Evolutionary conservation across 2,888 invertebrate species (phyloP).

Genomic region (Chrysopilus asiliformis): DNA sequence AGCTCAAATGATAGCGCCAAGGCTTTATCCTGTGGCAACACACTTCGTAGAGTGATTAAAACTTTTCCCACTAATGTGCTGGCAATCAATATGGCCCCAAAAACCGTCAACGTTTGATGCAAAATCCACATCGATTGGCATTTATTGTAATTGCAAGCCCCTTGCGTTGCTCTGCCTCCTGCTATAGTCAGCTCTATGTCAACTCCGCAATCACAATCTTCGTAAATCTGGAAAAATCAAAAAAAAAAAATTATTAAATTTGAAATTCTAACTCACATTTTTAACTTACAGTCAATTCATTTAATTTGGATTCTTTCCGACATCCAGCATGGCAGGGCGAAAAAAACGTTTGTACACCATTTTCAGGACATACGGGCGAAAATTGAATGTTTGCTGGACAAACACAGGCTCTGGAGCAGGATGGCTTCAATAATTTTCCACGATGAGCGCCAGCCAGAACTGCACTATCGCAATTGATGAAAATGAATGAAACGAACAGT

Average conservation of each 20-base stretch:
- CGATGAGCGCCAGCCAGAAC: slow-evolving; percentile 38
- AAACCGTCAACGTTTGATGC: slow-evolving; percentile 36
- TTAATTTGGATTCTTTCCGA: slow-evolving; percentile 31
- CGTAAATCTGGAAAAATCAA: slow-evolving; percentile 33
- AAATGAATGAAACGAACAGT: slow-evolving; percentile 37
- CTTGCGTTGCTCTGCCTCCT: slow-evolving; percentile 34
- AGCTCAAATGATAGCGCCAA: slow-evolving; percentile 45
- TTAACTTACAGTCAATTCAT: slow-evolving; percentile 29
- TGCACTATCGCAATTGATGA: slow-evolving; percentile 38
- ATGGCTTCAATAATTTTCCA: slow-evolving; percentile 35
- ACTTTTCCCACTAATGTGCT: slow-evolving; percentile 36
- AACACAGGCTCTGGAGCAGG: slow-evolving; percentile 42
- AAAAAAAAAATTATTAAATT: not conserved
- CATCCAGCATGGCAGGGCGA: slow-evolving; percentile 67
- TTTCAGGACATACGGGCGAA: slow-evolving; percentile 48
- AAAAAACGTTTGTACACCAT: slow-evolving; percentile 44
- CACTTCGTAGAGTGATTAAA: slow-evolving; percentile 41
- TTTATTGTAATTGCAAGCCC: slow-evolving; percentile 39
- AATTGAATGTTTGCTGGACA: slow-evolving; percentile 39
- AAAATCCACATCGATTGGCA: slow-evolving; percentile 41
- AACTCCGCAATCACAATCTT: slow-evolving; percentile 39
- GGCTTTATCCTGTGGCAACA: slow-evolving; percentile 47
- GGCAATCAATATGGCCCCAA: slow-evolving; percentile 33
- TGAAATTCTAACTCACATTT: not conserved
- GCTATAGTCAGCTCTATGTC: slow-evolving; percentile 21